phyloP scores from a whole-genome alignment of 2,113 vertebrate species.

The Bubalus kerabau region DNA sequence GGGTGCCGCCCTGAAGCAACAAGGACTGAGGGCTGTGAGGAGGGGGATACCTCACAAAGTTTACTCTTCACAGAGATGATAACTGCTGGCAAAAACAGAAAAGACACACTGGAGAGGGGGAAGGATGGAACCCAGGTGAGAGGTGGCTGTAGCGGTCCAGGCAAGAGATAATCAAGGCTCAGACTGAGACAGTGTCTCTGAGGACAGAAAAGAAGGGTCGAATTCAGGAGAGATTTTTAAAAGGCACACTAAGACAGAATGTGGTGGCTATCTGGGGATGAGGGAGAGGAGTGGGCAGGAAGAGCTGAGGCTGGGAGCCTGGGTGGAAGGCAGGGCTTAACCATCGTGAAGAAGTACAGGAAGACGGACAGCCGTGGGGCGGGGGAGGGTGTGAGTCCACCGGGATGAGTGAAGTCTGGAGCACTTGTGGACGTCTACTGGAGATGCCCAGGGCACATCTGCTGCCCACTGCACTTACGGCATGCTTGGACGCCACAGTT shows the following conservation, averaged over 20 bases:
- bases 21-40: background rate
- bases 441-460: constrained; percentile 37
- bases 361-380: background rate
- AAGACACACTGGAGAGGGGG: background rate
- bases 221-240: background rate
- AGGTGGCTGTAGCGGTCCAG: background rate
- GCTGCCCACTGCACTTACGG: constrained; percentile 68
- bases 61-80: background rate
- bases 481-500: constrained; percentile 65
- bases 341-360: background rate
- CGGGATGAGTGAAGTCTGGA: background rate
- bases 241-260: background rate
- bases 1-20: background rate
- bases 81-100: background rate
- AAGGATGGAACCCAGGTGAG: background rate
- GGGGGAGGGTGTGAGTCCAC: background rate
- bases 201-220: background rate
- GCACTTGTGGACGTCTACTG: constrained; percentile 44
- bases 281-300: background rate
- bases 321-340: background rate
- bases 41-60: rapidly evolving
- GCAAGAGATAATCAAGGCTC: constrained; percentile 17
- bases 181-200: background rate
- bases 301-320: background rate
- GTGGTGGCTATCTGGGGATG: background rate